Percentiles rank a stretch among this genome's conserved stretches.
phyloP scores from a whole-genome alignment of 2,797 vertebrate genomes.

The Etheostoma perlongum region DNA sequence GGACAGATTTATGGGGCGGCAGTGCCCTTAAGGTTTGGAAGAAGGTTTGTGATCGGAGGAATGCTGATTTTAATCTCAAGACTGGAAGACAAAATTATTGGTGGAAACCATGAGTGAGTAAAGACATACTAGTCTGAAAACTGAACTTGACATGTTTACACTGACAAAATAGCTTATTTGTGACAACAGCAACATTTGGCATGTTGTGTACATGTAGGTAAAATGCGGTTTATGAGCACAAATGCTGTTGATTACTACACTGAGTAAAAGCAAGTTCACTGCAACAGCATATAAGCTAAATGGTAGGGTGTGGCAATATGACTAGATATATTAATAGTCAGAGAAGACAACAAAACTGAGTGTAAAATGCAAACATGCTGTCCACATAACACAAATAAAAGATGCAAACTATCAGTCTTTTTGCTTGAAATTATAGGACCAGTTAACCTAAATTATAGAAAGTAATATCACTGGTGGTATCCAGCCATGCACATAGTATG shows the following conservation, averaged over 20 bases:
- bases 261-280: not conserved
- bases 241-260: not conserved
- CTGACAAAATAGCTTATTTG: not conserved
- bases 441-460: not conserved
- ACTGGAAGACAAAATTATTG: constrained; percentile 20
- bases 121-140: not conserved
- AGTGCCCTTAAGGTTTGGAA: constrained; percentile 42
- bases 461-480: not conserved
- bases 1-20: constrained; percentile 54
- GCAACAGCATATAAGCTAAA: no score
- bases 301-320: no score
- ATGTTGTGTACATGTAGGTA: not conserved
- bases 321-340: not conserved
- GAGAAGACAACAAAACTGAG: not conserved
- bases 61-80: constrained; percentile 20
- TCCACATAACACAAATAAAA: constrained; percentile 2
- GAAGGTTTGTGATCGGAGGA: constrained; percentile 46
- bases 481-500: not conserved
- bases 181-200: constrained; percentile 19
- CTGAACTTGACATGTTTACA: constrained; percentile 2
- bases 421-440: constrained; percentile 5
- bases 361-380: not conserved
- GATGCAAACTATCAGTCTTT: not conserved
- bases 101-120: constrained; percentile 8
- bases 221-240: not conserved